Percentiles rank a stretch among this genome's conserved stretches.
Evolutionary conservation across 2,888 invertebrate species (phyloP).

Genomic region (Callyntrura sp.): DNA sequence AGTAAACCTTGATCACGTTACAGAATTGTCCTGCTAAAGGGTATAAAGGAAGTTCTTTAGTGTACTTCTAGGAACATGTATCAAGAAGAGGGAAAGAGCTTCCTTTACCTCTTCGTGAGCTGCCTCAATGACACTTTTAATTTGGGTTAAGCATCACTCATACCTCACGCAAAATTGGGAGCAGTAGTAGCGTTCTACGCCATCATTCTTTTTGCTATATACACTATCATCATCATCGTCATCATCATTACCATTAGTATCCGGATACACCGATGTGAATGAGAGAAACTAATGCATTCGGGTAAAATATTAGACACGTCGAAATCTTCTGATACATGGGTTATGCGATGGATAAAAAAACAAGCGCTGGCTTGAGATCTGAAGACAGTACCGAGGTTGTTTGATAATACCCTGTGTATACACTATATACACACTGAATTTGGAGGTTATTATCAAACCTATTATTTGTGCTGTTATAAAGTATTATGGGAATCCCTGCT

Average conservation of each 20-base stretch:
- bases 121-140: slow-evolving; percentile 78
- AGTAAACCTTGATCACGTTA: slow-evolving; percentile 62
- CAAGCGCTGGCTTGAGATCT: no score
- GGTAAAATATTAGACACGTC: slow-evolving; percentile 13
- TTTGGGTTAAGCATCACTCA: slow-evolving; percentile 79
- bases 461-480: not conserved
- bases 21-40: slow-evolving; percentile 41
- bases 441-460: slow-evolving; percentile 37
- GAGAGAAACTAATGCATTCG: no score
- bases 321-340: not conserved
- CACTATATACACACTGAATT: not conserved
- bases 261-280: no score
- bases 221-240: no score
- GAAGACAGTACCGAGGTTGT: not conserved
- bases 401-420: not conserved
- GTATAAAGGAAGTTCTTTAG: slow-evolving; percentile 37
- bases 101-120: slow-evolving; percentile 56
- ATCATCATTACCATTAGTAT: no score
- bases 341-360: no score
- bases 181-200: slow-evolving; percentile 29
- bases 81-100: slow-evolving; percentile 33
- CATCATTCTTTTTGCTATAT: slow-evolving; percentile 7
- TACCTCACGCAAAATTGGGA: slow-evolving; percentile 76
- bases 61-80: slow-evolving; percentile 34
- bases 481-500: slow-evolving; percentile 41